Evolutionary conservation across 2,113 vertebrate genomes (phyloP).

Genomic region (Gasterosteus nipponicus): DNA sequence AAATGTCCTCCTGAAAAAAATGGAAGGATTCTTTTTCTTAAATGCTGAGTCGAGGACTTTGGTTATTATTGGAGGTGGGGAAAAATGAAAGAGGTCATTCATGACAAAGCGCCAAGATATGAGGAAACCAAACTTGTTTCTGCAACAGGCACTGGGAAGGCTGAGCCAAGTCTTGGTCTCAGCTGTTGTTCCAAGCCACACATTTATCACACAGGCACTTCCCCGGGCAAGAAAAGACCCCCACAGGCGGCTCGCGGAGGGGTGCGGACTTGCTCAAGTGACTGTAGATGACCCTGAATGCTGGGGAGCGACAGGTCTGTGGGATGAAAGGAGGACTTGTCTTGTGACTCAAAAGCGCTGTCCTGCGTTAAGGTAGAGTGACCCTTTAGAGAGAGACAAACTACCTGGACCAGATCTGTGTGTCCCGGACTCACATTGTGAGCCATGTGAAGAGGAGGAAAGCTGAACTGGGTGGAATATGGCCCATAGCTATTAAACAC

Average conservation of each 20-base stretch:
- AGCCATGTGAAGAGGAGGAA: conserved; percentile 62
- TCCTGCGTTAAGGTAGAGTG: conserved; percentile 65
- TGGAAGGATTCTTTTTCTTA: conserved; percentile 50
- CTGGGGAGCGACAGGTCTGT: conserved; percentile 67
- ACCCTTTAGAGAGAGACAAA: conserved; percentile 59
- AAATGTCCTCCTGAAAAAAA: conserved; percentile 51
- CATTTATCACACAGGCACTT: conserved; percentile 83
- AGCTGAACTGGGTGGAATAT: conserved; percentile 65
- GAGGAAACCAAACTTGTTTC: conserved; percentile 83
- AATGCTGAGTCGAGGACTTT: conserved; percentile 81
- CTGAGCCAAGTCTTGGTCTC: conserved; percentile 77
- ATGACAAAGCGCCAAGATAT: conserved; percentile 82
- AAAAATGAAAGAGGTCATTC: conserved; percentile 83
- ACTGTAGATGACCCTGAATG: conserved; percentile 70
- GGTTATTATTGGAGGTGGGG: conserved; percentile 78
- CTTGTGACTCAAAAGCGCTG: conserved; percentile 65
- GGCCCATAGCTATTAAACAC: conserved; percentile 73
- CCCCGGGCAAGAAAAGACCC: conserved; percentile 70
- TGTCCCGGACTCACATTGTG: conserved; percentile 55
- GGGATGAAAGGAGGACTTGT: conserved; percentile 76
- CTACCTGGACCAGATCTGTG: conserved; percentile 69
- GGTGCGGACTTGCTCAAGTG: conserved; percentile 65
- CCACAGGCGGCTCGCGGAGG: conserved; percentile 61
- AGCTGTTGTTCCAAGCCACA: conserved; percentile 83
- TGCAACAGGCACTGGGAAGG: conserved; percentile 75